A percentile compares a stretch with the other conserved stretches of the same genome.
These are phyloP conservation scores for Pyrgilauda ruficollis DNA, from an alignment of 2,113 vertebrate genomes.

Conservation along the genomic window DNA sequence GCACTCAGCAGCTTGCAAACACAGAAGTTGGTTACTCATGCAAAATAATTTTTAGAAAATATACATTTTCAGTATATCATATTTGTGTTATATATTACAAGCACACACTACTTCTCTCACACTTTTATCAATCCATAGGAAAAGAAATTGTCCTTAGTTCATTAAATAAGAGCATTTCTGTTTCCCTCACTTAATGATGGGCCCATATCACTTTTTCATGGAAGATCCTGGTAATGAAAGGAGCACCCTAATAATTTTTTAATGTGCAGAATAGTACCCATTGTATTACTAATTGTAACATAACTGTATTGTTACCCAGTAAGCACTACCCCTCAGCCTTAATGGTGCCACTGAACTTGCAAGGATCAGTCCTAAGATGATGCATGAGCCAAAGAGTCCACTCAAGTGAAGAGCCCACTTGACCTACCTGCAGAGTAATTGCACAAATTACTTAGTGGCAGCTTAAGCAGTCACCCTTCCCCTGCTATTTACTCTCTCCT, in stretches of 20 bases:
- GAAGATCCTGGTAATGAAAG: neutral
- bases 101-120: neutral
- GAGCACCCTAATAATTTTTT: neutral
- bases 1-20: neutral
- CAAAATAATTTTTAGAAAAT: neutral
- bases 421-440: neutral
- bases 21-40: neutral
- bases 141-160: neutral
- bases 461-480: neutral
- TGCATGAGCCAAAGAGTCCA: neutral
- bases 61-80: neutral
- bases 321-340: neutral
- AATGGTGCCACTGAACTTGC: neutral
- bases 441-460: neutral
- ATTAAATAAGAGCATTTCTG: neutral
- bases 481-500: neutral
- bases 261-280: neutral
- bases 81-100: neutral
- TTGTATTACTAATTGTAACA: neutral
- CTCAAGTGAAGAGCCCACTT: conserved; percentile 16
- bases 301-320: neutral
- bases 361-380: neutral
- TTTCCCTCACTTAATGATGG: neutral
- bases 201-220: neutral
- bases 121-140: neutral